phyloP scores from a whole-genome alignment of 1,140 invertebrate species.

The Trialeurodes vaporariorum region DNA sequence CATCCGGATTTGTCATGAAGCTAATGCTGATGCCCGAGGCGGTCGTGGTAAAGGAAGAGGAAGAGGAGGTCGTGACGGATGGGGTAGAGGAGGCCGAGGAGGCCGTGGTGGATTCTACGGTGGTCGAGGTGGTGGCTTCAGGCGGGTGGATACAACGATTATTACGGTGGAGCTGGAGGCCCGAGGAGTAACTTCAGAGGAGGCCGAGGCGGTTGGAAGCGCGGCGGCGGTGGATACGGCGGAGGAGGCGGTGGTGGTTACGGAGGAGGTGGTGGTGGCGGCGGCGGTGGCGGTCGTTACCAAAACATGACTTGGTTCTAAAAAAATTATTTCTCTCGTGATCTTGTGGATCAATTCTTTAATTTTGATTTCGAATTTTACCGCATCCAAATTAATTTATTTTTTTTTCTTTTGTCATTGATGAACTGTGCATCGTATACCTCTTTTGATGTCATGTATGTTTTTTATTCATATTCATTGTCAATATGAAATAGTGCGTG shows the following conservation, averaged over 20 bases:
- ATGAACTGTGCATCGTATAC: no score
- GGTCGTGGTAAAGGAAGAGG: neutral
- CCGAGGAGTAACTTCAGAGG: neutral
- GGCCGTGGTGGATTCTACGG: neutral
- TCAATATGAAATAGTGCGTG: no score
- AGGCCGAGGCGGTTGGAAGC: neutral
- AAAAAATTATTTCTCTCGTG: no score
- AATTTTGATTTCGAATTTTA: no score
- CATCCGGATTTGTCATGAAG: neutral
- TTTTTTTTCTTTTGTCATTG: no score
- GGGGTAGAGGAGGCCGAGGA: neutral
- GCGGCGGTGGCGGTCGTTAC: no score
- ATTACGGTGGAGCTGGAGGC: neutral
- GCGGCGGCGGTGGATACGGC: neutral
- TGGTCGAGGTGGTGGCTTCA: neutral
- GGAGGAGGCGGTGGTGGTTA: neutral
- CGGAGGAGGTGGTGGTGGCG: neutral
- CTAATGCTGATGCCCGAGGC: neutral
- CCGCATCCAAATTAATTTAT: no score
- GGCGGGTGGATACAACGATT: neutral
- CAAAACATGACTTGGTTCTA: neutral
- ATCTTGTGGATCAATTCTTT: no score
- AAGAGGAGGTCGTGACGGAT: neutral
- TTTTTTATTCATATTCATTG: no score
- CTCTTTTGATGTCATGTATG: no score